These are phyloP conservation scores for Pantherophis vulpinus DNA, from an alignment of 2,797 vertebrate species.

Conservation along the genomic window DNA sequence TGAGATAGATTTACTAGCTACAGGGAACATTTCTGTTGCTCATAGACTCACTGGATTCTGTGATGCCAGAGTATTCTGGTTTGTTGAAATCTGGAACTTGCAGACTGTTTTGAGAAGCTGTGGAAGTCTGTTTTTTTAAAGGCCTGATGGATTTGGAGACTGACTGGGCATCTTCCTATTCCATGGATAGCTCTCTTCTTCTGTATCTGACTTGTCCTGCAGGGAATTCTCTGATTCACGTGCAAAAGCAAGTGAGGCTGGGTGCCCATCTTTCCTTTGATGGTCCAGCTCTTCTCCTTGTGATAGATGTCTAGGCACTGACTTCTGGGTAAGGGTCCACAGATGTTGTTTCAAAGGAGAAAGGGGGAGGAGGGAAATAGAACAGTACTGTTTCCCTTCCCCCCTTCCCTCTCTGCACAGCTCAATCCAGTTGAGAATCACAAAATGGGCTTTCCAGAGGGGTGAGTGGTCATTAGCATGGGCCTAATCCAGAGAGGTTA, in stretches of 20 bases:
- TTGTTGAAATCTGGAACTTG: background rate
- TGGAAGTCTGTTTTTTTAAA: background rate
- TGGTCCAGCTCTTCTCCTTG: background rate
- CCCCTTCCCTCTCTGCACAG: background rate
- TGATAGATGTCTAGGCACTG: background rate
- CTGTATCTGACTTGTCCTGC: background rate
- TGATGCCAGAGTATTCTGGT: background rate
- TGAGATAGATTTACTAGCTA: background rate
- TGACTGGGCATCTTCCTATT: background rate
- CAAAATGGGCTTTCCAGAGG: background rate
- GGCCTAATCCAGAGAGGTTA: background rate
- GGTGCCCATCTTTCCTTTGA: background rate
- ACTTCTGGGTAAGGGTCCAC: background rate
- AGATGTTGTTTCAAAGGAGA: background rate
- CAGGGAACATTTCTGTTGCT: background rate
- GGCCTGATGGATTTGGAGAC: background rate
- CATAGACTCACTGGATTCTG: background rate
- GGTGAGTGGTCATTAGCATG: background rate
- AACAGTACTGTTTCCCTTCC: background rate
- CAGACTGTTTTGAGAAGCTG: background rate
- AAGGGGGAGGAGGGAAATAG: background rate
- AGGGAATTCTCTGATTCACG: background rate
- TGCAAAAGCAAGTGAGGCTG: background rate
- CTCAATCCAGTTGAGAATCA: background rate
- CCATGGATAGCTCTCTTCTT: background rate